A percentile compares a stretch with the other conserved stretches of the same genome.
Evolutionary conservation across 2,113 vertebrate species (phyloP).

Genomic region (Sinocyclocheilus anshuiensis): DNA sequence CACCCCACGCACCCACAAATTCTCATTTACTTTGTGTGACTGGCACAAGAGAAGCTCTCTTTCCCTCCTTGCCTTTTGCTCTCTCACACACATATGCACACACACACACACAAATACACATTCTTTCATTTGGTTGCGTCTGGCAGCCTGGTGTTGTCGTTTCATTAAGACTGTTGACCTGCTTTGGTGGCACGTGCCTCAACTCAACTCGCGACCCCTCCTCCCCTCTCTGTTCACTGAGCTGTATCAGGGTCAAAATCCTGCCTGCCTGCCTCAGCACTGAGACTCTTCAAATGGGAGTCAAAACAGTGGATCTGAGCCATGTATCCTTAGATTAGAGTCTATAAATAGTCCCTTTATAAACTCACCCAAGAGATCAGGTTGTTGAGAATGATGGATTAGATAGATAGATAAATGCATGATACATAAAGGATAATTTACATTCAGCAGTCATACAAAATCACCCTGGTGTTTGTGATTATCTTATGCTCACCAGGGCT

Average conservation of each 20-base stretch:
- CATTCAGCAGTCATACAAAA: not conserved
- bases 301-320: slow-evolving; percentile 16
- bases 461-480: not conserved
- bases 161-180: slow-evolving; percentile 68
- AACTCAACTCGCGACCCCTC: not conserved
- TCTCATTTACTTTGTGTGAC: slow-evolving; percentile 10
- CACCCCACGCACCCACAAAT: not conserved
- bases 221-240: slow-evolving; percentile 41
- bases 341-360: slow-evolving; percentile 15
- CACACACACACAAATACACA: not conserved
- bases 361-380: not conserved
- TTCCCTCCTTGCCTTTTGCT: not conserved
- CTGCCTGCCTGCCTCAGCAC: not conserved
- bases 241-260: slow-evolving; percentile 5
- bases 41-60: not conserved
- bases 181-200: slow-evolving; percentile 66
- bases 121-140: slow-evolving; percentile 58
- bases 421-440: not conserved
- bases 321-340: slow-evolving; percentile 18
- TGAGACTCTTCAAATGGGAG: not conserved
- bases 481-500: not conserved
- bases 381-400: not conserved
- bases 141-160: slow-evolving; percentile 47
- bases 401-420: not conserved
- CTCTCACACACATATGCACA: not conserved